These are phyloP conservation scores for Laterallus jamaicensis DNA, from an alignment of 2,113 vertebrate species.

Conservation along the genomic window DNA sequence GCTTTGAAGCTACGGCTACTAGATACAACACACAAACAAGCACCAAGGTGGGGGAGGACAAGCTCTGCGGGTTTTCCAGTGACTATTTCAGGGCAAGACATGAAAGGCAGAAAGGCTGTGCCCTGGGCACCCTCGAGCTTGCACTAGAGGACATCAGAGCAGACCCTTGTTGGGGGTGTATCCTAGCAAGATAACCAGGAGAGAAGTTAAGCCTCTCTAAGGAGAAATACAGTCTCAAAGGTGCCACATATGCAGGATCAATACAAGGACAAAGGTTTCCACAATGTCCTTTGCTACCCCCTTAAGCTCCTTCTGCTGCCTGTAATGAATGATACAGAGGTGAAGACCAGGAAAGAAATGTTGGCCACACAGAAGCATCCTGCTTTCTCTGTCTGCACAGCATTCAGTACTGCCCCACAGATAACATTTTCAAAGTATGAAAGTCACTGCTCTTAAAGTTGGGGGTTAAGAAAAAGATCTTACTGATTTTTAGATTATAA, in stretches of 20 bases:
- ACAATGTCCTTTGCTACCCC: not conserved
- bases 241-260: not conserved
- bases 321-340: not conserved
- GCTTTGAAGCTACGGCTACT: not conserved
- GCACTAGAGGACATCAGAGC: not conserved
- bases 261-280: not conserved
- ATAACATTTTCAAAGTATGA: not conserved
- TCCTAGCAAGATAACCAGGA: not conserved
- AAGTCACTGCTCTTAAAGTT: not conserved
- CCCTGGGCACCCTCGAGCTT: not conserved
- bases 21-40: not conserved
- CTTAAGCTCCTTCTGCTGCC: not conserved
- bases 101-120: not conserved
- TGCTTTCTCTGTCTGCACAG: not conserved
- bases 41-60: rapidly evolving
- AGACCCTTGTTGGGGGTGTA: not conserved
- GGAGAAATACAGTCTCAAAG: not conserved
- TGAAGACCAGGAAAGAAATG: not conserved
- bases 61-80: not conserved
- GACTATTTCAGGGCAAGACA: not conserved
- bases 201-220: not conserved
- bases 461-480: too few species aligned
- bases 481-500: not conserved
- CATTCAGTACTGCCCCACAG: not conserved
- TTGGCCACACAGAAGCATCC: not conserved